Conservation (phyloP, 2,888 invertebrate species). For the Mythimna loreyi region DNA sequence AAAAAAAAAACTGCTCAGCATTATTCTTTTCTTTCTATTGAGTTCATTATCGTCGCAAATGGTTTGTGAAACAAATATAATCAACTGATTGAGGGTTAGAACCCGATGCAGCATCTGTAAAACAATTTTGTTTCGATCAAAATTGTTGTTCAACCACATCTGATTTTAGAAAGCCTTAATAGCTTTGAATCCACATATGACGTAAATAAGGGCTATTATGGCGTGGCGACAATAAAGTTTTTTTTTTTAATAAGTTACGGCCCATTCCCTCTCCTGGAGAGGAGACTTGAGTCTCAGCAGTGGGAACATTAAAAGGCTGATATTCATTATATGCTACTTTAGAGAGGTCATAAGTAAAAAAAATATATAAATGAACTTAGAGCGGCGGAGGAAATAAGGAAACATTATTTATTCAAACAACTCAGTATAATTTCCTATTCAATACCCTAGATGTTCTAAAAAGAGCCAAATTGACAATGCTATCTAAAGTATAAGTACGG, state of each 20-base stretch:
- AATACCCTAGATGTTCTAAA: not conserved
- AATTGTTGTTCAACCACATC: not conserved
- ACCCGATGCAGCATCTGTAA: not conserved
- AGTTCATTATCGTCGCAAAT: conserved; percentile 1
- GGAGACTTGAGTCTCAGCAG: too few species aligned
- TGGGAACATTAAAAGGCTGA: too few species aligned
- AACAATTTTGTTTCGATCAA: conserved; percentile 7
- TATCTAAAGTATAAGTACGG: not conserved
- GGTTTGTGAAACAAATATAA: not conserved
- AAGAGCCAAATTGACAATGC: not conserved
- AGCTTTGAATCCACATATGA: not conserved
- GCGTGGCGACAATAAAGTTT: too few species aligned
- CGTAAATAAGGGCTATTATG: not conserved
- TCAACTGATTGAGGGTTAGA: not conserved
- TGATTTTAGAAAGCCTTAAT: not conserved
- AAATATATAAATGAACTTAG: not conserved
- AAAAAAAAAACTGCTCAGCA: too few species aligned
- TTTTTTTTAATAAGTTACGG: too few species aligned
- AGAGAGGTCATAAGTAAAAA: too few species aligned
- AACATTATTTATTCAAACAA: conserved; percentile 7
- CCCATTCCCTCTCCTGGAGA: too few species aligned
- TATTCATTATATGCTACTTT: too few species aligned
- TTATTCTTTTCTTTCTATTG: too few species aligned
- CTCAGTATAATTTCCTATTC: conserved; percentile 3
- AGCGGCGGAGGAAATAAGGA: not conserved